phyloP scores from a whole-genome alignment of 2,888 invertebrate genomes.

The Nomada goodeniana region DNA sequence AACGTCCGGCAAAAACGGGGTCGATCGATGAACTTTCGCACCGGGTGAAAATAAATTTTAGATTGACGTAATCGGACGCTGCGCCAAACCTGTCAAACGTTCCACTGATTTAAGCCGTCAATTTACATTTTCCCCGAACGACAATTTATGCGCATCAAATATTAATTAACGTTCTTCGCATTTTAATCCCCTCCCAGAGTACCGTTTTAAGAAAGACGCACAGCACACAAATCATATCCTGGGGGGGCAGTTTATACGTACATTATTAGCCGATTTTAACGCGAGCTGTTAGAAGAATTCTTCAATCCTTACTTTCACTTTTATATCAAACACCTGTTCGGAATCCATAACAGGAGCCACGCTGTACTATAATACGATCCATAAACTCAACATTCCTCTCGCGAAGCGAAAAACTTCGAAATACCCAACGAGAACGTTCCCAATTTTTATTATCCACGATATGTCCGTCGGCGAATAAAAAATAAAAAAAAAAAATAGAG shows the following conservation, averaged over 20 bases:
- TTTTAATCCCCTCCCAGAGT: neutral
- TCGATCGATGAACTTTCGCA: constrained; percentile 22
- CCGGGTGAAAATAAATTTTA: constrained; percentile 22
- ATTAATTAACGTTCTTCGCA: neutral
- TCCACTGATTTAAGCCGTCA: constrained; percentile 3
- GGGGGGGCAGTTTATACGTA: neutral
- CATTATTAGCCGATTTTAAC: neutral
- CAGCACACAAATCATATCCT: neutral
- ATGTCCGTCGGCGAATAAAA: too few species aligned
- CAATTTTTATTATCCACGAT: too few species aligned
- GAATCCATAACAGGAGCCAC: neutral
- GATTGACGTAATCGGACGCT: constrained; percentile 28
- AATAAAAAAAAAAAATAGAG: too few species aligned
- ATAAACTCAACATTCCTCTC: too few species aligned
- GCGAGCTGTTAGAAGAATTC: neutral
- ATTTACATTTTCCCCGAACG: constrained; percentile 1
- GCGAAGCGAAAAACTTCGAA: too few species aligned
- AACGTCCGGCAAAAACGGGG: constrained; percentile 10
- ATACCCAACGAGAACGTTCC: too few species aligned
- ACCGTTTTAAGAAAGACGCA: neutral
- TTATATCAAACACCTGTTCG: neutral
- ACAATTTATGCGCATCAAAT: constrained; percentile 2
- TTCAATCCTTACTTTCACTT: neutral
- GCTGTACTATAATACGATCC: too few species aligned
- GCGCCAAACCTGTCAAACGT: constrained; percentile 16